Evolutionary conservation across 2,113 vertebrate genomes (phyloP).

Genomic region (Dipodomys ordii): DNA sequence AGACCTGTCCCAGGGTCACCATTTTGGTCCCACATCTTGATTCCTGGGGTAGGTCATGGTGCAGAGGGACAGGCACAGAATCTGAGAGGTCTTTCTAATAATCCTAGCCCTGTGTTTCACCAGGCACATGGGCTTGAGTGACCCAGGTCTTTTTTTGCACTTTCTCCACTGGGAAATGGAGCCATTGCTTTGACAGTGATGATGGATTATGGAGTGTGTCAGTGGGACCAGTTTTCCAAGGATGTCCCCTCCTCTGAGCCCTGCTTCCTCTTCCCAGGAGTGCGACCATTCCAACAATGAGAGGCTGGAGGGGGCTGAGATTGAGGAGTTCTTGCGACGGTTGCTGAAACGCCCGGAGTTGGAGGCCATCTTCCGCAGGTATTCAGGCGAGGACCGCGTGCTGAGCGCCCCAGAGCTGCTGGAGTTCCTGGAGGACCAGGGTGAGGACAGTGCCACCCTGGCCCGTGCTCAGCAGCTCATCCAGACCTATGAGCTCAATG

Average conservation of each 20-base stretch:
- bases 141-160: background rate
- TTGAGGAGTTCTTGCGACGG: constrained; percentile 94
- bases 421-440: constrained; percentile 95
- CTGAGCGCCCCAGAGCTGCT: constrained; percentile 92
- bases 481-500: constrained; percentile 92
- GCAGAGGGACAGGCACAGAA: background rate
- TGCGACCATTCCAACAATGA: constrained; percentile 92
- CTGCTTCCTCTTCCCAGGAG: constrained; percentile 85
- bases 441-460: constrained; percentile 89
- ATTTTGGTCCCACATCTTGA: background rate
- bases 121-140: background rate
- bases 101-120: background rate
- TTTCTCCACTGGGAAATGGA: background rate
- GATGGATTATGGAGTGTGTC: background rate
- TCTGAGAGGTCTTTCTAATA: background rate
- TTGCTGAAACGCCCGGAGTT: constrained; percentile 95
- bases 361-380: constrained; percentile 92
- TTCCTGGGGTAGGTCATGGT: background rate
- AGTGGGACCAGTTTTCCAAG: background rate
- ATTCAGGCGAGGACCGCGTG: constrained; percentile 92
- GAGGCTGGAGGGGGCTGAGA: constrained; percentile 93
- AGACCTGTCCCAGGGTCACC: background rate
- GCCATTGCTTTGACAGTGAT: no score
- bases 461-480: constrained; percentile 89
- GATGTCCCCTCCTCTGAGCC: background rate